Percentiles rank a stretch among this genome's conserved stretches.
Evolutionary conservation across 2,888 invertebrate genomes (phyloP).

Genomic region (Andricus curvator): DNA sequence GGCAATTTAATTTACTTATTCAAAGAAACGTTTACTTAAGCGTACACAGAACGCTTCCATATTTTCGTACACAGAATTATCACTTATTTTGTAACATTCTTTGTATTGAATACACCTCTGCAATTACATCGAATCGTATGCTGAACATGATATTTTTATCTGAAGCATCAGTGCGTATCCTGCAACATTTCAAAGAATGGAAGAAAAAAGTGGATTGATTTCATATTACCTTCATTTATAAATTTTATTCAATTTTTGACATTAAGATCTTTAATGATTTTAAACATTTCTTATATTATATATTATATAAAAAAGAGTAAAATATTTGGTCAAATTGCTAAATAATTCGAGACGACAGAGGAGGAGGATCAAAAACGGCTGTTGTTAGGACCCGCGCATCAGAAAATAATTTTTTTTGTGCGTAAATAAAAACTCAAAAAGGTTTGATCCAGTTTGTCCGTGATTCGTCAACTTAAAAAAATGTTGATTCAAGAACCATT

Average conservation of each 20-base stretch:
- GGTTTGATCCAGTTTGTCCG: no score
- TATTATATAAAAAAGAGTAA: neutral
- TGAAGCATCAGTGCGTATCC: conserved; percentile 39
- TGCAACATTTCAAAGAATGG: conserved; percentile 20
- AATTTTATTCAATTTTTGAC: neutral
- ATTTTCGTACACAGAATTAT: conserved; percentile 12
- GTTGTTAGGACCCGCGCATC: no score
- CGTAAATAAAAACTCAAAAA: no score
- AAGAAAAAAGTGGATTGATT: conserved; percentile 44
- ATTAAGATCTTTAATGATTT: neutral
- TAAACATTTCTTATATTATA: neutral
- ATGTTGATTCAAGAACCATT: no score
- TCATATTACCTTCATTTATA: neutral
- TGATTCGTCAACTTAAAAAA: no score
- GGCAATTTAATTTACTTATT: neutral
- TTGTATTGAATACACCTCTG: conserved; percentile 1
- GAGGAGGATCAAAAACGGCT: no score
- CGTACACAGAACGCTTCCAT: conserved; percentile 11
- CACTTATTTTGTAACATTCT: conserved; percentile 14
- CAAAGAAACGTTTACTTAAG: conserved; percentile 8
- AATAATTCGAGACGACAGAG: no score
- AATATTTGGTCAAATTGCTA: no score
- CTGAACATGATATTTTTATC: conserved; percentile 14
- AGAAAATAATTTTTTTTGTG: no score
- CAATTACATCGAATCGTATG: conserved; percentile 49